Evolutionary conservation across 2,797 vertebrate species (phyloP).

Genomic region (Melanotaenia parkinsoni): DNA sequence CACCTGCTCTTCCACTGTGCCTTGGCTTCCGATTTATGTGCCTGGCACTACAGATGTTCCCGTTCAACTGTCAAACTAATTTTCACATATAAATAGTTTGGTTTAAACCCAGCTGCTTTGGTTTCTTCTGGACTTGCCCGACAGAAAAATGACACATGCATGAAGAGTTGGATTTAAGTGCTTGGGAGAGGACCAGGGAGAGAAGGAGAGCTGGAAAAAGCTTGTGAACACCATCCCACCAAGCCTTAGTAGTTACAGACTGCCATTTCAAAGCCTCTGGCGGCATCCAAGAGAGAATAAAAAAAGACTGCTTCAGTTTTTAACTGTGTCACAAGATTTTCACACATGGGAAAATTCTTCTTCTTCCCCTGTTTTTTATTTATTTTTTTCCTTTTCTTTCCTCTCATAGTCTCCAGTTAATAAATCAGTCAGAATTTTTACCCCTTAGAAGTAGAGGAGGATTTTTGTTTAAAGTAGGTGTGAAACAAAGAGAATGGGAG

Average conservation of each 20-base stretch:
- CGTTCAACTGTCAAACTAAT: conserved; percentile 46
- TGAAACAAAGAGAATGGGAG: conserved; percentile 68
- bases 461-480: conserved; percentile 58
- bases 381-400: background rate
- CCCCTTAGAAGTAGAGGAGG: conserved; percentile 59
- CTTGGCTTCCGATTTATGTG: conserved; percentile 11
- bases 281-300: conserved; percentile 54
- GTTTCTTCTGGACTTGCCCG: conserved; percentile 41
- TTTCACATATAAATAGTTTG: conserved; percentile 38
- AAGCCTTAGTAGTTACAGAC: conserved; percentile 69
- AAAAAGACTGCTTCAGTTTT: conserved; percentile 59
- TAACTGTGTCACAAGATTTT: conserved; percentile 63
- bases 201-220: conserved; percentile 44
- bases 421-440: conserved; percentile 66
- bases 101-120: conserved; percentile 28
- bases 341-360: conserved; percentile 55
- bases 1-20: conserved; percentile 46
- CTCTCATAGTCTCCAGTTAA: conserved; percentile 58
- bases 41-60: conserved; percentile 37
- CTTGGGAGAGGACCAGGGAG: conserved; percentile 49
- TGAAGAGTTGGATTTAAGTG: conserved; percentile 43
- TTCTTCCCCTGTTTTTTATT: background rate
- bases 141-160: conserved; percentile 50
- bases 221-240: conserved; percentile 59
- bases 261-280: conserved; percentile 76